Conservation (phyloP, 2,888 invertebrate genomes). For the Stictocephala bisonia region DNA sequence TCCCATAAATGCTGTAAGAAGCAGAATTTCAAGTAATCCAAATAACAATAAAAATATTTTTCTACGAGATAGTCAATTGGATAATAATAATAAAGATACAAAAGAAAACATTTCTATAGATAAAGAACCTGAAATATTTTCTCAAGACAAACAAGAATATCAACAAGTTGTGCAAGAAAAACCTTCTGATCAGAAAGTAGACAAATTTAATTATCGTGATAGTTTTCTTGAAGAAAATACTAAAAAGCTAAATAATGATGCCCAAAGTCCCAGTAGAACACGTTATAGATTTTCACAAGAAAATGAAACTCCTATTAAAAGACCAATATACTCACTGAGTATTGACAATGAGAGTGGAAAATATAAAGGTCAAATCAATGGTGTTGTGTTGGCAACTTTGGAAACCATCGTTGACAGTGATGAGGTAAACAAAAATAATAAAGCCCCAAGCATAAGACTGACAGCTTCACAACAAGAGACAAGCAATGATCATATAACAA, state of each 20-base stretch:
- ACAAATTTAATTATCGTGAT: no score
- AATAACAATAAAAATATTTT: no score
- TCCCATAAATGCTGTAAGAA: constrained; percentile 14
- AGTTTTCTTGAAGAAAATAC: no score
- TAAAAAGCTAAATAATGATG: no score
- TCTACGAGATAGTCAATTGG: no score
- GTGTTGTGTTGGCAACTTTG: constrained; percentile 15
- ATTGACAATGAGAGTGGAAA: constrained; percentile 2
- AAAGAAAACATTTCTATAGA: no score
- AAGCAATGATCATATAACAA: not conserved
- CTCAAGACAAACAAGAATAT: no score
- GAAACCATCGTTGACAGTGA: constrained; percentile 2
- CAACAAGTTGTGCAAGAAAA: no score
- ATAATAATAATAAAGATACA: no score
- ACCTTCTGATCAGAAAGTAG: no score
- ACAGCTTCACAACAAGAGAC: not conserved
- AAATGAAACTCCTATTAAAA: not conserved
- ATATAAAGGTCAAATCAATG: not conserved
- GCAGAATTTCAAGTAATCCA: not conserved
- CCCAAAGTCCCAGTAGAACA: no score
- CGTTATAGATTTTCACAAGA: not conserved
- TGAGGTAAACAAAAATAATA: not conserved
- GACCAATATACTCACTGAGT: constrained; percentile 15
- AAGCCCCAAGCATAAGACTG: not conserved
- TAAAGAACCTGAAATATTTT: no score